Evolutionary conservation across 2,888 invertebrate species (phyloP).

Genomic region (Polietes domitor): DNA sequence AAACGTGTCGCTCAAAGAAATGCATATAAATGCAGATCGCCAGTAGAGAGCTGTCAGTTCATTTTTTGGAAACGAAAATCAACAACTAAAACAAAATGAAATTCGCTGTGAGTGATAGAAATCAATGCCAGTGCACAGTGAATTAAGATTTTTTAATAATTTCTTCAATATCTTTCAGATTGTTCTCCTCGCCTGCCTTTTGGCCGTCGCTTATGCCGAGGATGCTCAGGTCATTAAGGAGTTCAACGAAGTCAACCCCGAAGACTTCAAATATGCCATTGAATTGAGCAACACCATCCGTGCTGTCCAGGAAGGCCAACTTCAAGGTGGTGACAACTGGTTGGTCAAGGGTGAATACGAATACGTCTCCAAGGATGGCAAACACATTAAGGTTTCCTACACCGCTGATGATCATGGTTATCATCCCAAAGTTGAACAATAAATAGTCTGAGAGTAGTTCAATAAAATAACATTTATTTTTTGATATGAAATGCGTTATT

Average conservation of each 20-base stretch:
- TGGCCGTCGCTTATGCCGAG: constrained; percentile 73
- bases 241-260: constrained; percentile 71
- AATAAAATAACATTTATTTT: no score
- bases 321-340: constrained; percentile 68
- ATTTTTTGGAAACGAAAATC: not conserved
- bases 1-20: no score
- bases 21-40: no score
- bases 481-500: no score
- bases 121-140: not conserved
- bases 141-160: not conserved
- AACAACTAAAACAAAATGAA: constrained; percentile 1
- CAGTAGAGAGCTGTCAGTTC: not conserved
- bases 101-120: not conserved
- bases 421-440: constrained; percentile 54
- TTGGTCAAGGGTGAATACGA: constrained; percentile 63
- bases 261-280: constrained; percentile 71
- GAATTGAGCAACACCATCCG: constrained; percentile 72
- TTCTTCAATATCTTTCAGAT: constrained; percentile 68
- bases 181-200: constrained; percentile 72
- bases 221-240: constrained; percentile 70
- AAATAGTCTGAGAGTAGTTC: not conserved
- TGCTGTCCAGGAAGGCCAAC: constrained; percentile 70
- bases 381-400: constrained; percentile 61
- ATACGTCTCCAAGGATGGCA: constrained; percentile 74
- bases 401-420: constrained; percentile 74